Percentiles rank a stretch among this genome's conserved stretches.
phyloP scores from a whole-genome alignment of 2,113 vertebrate genomes.

The Nannospalax galili region DNA sequence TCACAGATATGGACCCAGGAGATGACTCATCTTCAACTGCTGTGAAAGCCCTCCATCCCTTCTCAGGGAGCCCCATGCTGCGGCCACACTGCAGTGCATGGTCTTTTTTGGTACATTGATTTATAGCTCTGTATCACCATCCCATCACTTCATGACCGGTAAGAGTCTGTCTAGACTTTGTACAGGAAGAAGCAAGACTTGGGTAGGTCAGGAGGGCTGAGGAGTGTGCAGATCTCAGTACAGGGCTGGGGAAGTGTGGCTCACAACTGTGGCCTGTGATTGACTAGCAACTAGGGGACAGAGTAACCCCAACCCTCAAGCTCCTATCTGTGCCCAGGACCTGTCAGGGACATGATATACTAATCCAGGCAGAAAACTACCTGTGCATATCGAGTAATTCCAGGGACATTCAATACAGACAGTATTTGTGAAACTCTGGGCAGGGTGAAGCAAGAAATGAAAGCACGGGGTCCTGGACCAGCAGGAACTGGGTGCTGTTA shows the following conservation, averaged over 20 bases:
- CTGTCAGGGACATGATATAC: fast-evolving
- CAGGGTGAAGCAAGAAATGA: too few species aligned
- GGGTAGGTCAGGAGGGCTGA: not conserved
- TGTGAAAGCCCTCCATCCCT: not conserved
- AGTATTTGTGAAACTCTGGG: not conserved
- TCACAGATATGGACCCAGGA: not conserved
- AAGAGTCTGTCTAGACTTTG: not conserved
- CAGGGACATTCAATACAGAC: too few species aligned
- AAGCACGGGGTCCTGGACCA: too few species aligned
- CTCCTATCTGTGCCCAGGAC: too few species aligned
- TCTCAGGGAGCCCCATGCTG: not conserved
- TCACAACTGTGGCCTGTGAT: too few species aligned
- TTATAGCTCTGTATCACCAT: not conserved
- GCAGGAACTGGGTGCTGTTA: not conserved
- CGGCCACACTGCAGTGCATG: too few species aligned
- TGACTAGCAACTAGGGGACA: fast-evolving
- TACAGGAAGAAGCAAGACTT: not conserved
- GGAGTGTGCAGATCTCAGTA: not conserved
- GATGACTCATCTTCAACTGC: not conserved
- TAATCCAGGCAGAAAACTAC: not conserved
- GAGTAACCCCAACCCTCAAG: not conserved
- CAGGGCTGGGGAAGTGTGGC: not conserved
- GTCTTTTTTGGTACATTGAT: not conserved
- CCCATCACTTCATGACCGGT: not conserved
- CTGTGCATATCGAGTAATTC: not conserved